A percentile compares a stretch with the other conserved stretches of the same genome.
Evolutionary conservation across 35 echinoderm and acorn worm species (phyloP).

Genomic region (Ptychodera flava): DNA sequence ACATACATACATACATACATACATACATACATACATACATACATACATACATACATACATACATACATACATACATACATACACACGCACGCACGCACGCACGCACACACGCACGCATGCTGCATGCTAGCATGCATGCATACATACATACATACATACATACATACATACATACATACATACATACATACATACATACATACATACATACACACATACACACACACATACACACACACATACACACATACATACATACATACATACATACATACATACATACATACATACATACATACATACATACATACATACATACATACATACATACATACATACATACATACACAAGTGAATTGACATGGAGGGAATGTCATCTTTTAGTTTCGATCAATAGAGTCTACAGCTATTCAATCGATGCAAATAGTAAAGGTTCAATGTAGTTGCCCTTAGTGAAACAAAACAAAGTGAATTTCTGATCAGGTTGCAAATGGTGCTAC

Average conservation of each 20-base stretch:
- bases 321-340: too few species aligned
- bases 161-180: neutral
- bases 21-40: neutral
- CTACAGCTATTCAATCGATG: too few species aligned
- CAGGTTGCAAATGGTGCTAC: too few species aligned
- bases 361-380: too few species aligned
- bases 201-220: neutral
- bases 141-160: constrained; percentile 2
- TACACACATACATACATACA: neutral
- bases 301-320: too few species aligned
- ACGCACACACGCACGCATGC: neutral
- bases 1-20: neutral
- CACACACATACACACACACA: neutral
- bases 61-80: constrained; percentile 2
- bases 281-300: too few species aligned
- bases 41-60: neutral
- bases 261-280: constrained; percentile 2
- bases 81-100: neutral
- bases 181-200: constrained; percentile 2
- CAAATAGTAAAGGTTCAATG: too few species aligned
- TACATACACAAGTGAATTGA: too few species aligned
- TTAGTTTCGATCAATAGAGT: too few species aligned
- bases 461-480: too few species aligned
- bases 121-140: neutral
- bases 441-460: too few species aligned